phyloP scores from a whole-genome alignment of 2,797 vertebrate genomes.

The Aotus griseimembra region DNA sequence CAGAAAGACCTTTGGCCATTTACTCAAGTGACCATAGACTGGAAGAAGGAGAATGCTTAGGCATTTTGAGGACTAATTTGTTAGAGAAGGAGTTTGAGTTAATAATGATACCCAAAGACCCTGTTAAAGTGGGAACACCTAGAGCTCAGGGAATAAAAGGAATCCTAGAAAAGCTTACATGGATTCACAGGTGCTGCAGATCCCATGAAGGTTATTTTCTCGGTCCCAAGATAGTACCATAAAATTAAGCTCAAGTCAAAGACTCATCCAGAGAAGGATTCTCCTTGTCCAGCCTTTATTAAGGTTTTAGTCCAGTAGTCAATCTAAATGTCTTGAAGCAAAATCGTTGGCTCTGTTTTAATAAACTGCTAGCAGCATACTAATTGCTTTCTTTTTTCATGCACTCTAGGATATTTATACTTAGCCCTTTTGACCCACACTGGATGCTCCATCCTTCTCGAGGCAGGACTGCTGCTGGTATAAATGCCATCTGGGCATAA shows the following conservation, averaged over 20 bases:
- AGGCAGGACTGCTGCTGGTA: neutral
- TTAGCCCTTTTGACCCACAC: neutral
- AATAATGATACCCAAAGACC: neutral
- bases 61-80: neutral
- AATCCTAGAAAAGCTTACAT: neutral
- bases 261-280: neutral
- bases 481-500: neutral
- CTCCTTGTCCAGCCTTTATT: neutral
- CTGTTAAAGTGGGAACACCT: neutral
- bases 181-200: neutral
- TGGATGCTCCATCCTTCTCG: neutral
- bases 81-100: neutral
- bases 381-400: neutral
- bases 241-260: slow-evolving; percentile 4
- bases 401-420: neutral
- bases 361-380: neutral
- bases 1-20: neutral
- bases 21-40: neutral
- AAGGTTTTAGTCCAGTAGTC: neutral
- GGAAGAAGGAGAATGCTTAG: neutral
- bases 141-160: neutral
- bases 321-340: neutral
- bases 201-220: neutral
- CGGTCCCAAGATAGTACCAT: neutral
- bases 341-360: neutral